phyloP scores from a whole-genome alignment of 1,140 invertebrate genomes.

The Tyrophagus putrescentiae region DNA sequence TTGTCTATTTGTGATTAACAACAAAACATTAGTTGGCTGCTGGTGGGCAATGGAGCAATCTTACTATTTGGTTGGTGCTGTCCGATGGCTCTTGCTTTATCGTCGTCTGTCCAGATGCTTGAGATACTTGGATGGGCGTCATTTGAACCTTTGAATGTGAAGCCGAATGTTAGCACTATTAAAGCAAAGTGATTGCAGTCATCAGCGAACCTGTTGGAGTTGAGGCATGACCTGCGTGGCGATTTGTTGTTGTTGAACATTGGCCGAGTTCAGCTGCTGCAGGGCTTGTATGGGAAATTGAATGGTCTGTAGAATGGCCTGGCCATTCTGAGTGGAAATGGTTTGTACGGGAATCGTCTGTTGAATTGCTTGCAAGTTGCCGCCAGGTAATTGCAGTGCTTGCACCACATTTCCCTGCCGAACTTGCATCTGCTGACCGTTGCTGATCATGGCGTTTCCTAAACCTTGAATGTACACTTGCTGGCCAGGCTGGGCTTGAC shows the following conservation, averaged over 20 bases:
- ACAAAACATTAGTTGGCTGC: neutral
- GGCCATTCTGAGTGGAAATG: conserved; percentile 69
- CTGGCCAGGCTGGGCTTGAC: conserved; percentile 18
- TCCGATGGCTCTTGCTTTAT: conserved; percentile 24
- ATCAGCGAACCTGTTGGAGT: conserved; percentile 16
- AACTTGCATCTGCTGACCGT: conserved; percentile 58
- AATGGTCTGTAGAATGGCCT: conserved; percentile 80
- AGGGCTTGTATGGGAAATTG: conserved; percentile 71
- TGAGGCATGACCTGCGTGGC: conserved; percentile 22
- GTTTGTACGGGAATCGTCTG: conserved; percentile 78
- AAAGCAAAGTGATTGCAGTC: neutral
- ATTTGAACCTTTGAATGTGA: conserved; percentile 56
- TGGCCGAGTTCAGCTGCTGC: conserved; percentile 39
- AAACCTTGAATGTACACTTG: conserved; percentile 28
- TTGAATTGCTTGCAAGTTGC: conserved; percentile 42
- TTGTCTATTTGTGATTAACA: conserved; percentile 15
- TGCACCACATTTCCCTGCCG: conserved; percentile 40
- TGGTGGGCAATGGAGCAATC: neutral
- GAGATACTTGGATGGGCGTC: conserved; percentile 34
- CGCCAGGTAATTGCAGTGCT: conserved; percentile 51
- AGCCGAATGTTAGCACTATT: too few relatives aligned
- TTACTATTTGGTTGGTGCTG: conserved; percentile 12
- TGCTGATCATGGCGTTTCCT: conserved; percentile 27
- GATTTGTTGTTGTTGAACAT: conserved; percentile 32
- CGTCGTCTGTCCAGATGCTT: conserved; percentile 5